A percentile compares a stretch with the other conserved stretches of the same genome.
phyloP scores from a whole-genome alignment of 2,797 vertebrate species.

The Tangara arthus region DNA sequence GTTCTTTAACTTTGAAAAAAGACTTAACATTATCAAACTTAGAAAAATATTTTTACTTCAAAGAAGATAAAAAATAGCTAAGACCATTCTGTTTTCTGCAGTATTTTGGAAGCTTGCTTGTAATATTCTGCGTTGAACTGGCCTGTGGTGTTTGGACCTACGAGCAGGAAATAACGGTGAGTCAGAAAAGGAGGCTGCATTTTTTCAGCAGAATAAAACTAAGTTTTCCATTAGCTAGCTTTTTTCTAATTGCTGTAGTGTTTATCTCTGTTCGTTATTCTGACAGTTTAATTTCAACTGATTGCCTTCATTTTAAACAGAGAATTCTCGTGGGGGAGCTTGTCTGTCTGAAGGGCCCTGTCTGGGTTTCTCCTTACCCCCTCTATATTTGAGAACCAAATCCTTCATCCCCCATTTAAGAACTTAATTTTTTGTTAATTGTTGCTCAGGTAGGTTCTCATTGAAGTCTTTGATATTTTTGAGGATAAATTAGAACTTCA shows the following conservation, averaged over 20 bases:
- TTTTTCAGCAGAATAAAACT: constrained; percentile 4
- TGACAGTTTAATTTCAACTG: not conserved
- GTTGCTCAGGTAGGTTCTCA: not conserved
- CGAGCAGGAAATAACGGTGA: constrained; percentile 82
- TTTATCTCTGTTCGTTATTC: constrained; percentile 20
- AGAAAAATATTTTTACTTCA: not conserved
- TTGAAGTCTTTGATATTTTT: not conserved
- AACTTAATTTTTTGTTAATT: not conserved
- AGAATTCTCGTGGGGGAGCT: not conserved
- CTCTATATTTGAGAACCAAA: not conserved
- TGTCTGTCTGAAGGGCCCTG: not conserved
- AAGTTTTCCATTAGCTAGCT: constrained; percentile 20
- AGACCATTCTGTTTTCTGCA: constrained; percentile 68
- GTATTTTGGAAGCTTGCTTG: constrained; percentile 94
- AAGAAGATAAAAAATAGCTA: not conserved
- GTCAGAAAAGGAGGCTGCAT: constrained; percentile 52
- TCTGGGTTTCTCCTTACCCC: not conserved
- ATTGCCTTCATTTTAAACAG: not conserved
- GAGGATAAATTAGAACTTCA: not conserved
- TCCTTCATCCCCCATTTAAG: not conserved
- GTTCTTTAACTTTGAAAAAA: not conserved
- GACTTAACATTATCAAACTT: not conserved
- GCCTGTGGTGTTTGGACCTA: constrained; percentile 97
- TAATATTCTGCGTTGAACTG: constrained; percentile 95
- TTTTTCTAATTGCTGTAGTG: constrained; percentile 14